Evolutionary conservation across 2,797 vertebrate genomes (phyloP), one percentile per base, ranked within the genome.

Genomic region (Dromococcyx pavoninus): DNA sequence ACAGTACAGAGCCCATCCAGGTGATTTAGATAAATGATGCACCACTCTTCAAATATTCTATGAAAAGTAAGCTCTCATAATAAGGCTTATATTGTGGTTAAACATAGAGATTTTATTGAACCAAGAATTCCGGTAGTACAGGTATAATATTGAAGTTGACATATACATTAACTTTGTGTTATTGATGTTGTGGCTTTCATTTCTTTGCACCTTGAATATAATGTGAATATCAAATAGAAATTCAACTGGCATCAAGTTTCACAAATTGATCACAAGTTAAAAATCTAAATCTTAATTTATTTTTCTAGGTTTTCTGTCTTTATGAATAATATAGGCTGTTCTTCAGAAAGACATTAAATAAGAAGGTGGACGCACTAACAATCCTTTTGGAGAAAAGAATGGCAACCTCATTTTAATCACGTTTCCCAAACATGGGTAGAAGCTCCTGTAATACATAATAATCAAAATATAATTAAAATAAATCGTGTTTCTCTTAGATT

Each of bases 151-250:
- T 95, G 58, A 91, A 90, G 74, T 14, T 95, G 90, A 86, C 78
- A 91, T 69, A 75, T 85, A 56, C 71, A 86, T 97, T 97, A 96
- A 56, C 88, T 95, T 91, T 80, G 37, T 64, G 77, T 88, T 95
- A 95, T 82, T 91, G 91, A 86, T 95, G 91, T 76, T 96, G 86
- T 82, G 89, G 35, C 70, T 95, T 91, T 61, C 73, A 89, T 97
- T 94, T 86, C 67, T 96, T 88, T 94, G 64, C 50, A 75, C 21
- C 78, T 86, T 74, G 67, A 82, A 58, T 91, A 67, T 85, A 96
- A 84, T 91, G 64, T 83, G 64, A 87, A 32, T 65, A 90, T 92
- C 85, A 87, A 70, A 94, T 81, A 73, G 56, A 92, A 93, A 90
- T 93, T 91, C 66, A 89, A 64, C 46, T 79, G 84, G 39, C 41